These are phyloP conservation scores for Rhorus exstirpatorius DNA, from an alignment of 2,888 invertebrate genomes.

Conservation along the genomic window DNA sequence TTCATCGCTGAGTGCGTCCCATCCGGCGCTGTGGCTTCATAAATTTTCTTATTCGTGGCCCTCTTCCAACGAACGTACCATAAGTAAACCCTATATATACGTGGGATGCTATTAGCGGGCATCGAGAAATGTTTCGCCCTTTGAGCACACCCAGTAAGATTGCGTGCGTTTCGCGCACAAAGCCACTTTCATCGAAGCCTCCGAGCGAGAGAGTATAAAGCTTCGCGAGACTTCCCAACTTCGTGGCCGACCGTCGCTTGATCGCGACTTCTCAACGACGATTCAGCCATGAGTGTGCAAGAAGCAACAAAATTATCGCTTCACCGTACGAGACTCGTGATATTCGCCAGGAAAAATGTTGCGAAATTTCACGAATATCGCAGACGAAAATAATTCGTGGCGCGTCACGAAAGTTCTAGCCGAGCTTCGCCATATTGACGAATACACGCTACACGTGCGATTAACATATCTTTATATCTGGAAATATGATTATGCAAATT, in stretches of 20 bases:
- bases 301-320: constrained; percentile 12
- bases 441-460: neutral
- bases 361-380: constrained; percentile 8
- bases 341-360: constrained; percentile 1
- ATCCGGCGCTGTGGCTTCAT: constrained; percentile 72
- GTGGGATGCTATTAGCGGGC: constrained; percentile 40
- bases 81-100: neutral
- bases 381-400: constrained; percentile 33
- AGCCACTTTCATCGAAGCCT: constrained; percentile 53
- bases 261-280: constrained; percentile 18
- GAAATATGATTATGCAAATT: constrained; percentile 33
- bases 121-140: constrained; percentile 47
- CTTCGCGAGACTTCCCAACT: constrained; percentile 47
- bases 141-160: constrained; percentile 45
- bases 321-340: neutral
- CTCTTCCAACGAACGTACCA: constrained; percentile 48
- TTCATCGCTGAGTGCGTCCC: constrained; percentile 64
- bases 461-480: constrained; percentile 8
- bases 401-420: constrained; percentile 1
- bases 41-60: constrained; percentile 71
- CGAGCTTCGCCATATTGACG: constrained; percentile 14
- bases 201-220: constrained; percentile 15
- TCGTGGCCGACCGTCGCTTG: constrained; percentile 7
- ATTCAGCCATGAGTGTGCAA: constrained; percentile 1
- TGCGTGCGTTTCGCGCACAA: constrained; percentile 49